A percentile compares a stretch with the other conserved stretches of the same genome.
Evolutionary conservation across 2,888 invertebrate species (phyloP).

Genomic region (Fragum whitleyi): DNA sequence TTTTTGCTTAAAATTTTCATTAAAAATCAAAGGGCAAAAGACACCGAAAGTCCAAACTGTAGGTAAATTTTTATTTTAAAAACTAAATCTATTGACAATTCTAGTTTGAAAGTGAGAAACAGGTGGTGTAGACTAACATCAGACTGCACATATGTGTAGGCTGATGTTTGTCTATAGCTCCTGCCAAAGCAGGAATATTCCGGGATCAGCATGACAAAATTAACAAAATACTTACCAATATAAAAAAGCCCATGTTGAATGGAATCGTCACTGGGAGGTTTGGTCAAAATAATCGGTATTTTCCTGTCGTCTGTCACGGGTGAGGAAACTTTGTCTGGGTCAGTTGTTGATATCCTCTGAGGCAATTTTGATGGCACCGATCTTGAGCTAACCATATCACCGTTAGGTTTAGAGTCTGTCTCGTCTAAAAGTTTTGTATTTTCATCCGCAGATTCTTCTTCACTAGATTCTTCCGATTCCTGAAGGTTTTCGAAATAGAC

Average conservation of each 20-base stretch:
- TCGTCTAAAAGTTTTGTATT: slow-evolving; percentile 23
- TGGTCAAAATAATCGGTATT: background rate
- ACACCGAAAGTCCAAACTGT: no score
- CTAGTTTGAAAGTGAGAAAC: no score
- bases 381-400: background rate
- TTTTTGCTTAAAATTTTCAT: no score
- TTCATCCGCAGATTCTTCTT: slow-evolving; percentile 34
- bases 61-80: no score
- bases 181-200: no score
- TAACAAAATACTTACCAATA: slow-evolving; percentile 21
- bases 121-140: no score
- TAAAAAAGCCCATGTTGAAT: slow-evolving; percentile 31
- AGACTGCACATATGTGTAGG: no score
- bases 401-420: slow-evolving; percentile 5
- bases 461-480: slow-evolving; percentile 28
- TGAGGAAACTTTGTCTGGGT: background rate
- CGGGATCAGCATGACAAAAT: no score
- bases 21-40: no score
- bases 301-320: background rate
- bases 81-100: no score
- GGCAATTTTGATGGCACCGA: background rate
- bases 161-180: no score
- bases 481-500: no score
- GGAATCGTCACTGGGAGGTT: background rate
- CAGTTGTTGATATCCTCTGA: background rate